Evolutionary conservation across 2,113 vertebrate species (phyloP), one percentile per base, ranked within the genome.

Genomic region (Syngnathus scovelli): DNA sequence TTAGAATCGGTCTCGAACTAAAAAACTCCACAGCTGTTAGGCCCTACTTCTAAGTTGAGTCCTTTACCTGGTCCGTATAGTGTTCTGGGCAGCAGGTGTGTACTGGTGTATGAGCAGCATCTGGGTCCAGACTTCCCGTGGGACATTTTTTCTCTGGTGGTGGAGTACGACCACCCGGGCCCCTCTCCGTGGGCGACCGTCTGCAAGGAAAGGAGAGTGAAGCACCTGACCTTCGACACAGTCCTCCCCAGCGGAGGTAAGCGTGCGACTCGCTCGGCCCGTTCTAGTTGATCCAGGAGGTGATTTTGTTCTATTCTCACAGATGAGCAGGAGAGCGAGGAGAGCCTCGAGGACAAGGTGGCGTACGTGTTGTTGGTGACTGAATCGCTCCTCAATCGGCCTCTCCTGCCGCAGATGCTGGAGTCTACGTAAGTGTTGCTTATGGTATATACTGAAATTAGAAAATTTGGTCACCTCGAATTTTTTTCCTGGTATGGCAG

Each of bases 121-220:
- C 90, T 99, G 51, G 92, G 92, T 55, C 78, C 90, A 1, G 89
- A 93, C 84, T 98, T 98, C 66, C 95, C 96, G 13, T 99, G 96
- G 96, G 77, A 69, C 55, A 68, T 81, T 54, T 98, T 98, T 87
- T 93, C 92, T 38, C 75, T 93, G 67, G 91, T 95, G 67, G 76
- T 98, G 64, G 96, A 99, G 83, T 95, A 93, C 48, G 90, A 96
- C 81, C 89, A 87, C 56, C 84, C 87, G 44, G 91, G 92, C 76
- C 89, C 88, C 33, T 94, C 94, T 2, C 91, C 89, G 10, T 95
- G 94, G 93, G 86, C 86, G 67, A 64, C 78, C 3, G 67, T 94
- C 49, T 98, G 95, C 77, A 79, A 87, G 64, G 91, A 91, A 61
- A 76, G 89, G 70, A 88, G 83, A 82, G 64, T 98, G 76, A 65